Percentiles rank a stretch among this genome's conserved stretches.
Evolutionary conservation across 2,113 vertebrate genomes (phyloP).

Genomic region (Haemorhous mexicanus): DNA sequence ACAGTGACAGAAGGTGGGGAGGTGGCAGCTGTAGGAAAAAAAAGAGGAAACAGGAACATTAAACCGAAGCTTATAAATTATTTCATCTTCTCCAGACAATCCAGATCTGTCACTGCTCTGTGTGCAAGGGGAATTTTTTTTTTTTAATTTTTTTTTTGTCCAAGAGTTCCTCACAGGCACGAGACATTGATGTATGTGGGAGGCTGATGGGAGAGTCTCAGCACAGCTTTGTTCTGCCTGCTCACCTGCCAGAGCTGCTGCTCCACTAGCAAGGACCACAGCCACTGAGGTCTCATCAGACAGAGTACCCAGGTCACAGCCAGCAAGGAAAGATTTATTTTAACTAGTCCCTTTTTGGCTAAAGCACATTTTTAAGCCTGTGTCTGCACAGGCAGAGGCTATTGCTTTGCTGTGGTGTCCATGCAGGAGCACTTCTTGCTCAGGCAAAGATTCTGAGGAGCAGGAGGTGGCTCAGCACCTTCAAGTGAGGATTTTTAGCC

Average conservation of each 20-base stretch:
- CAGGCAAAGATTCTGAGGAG: not conserved
- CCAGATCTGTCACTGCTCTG: slow-evolving; percentile 22
- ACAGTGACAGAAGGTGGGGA: slow-evolving; percentile 59
- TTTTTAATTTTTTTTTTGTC: not conserved
- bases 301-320: not conserved
- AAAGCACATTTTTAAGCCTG: not conserved
- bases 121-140: not conserved
- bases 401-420: not conserved
- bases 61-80: slow-evolving; percentile 52
- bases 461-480: not conserved
- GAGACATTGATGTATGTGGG: slow-evolving; percentile 11
- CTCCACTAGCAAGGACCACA: not conserved
- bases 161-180: not conserved
- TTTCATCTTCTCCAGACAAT: slow-evolving; percentile 54
- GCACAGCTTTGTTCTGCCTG: not conserved
- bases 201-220: not conserved
- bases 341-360: not conserved
- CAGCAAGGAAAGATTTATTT: not conserved
- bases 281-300: not conserved
- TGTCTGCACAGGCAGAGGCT: not conserved
- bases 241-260: not conserved
- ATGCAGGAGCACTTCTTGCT: not conserved
- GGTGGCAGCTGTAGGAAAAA: slow-evolving; percentile 26
- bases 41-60: slow-evolving; percentile 10
- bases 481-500: not conserved